Evolutionary conservation across 2,797 vertebrate species (phyloP).

Genomic region (Acrocephalus scirpaceus): DNA sequence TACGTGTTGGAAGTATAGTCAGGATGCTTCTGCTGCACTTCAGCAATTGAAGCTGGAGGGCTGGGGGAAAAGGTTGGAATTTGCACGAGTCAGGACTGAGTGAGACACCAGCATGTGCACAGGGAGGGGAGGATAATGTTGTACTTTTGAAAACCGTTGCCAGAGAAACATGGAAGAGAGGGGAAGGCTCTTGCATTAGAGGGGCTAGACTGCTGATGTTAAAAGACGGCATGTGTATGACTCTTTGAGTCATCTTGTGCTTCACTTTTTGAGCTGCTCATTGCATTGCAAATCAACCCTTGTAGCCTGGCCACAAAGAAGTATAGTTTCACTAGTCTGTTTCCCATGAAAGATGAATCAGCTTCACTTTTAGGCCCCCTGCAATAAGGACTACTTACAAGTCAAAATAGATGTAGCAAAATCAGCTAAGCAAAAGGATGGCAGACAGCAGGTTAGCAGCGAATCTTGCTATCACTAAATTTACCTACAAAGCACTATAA

Average conservation of each 20-base stretch:
- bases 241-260: not conserved
- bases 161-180: not conserved
- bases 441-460: not conserved
- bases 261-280: not conserved
- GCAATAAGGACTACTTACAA: not conserved
- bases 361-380: not conserved
- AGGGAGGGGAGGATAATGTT: not conserved
- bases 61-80: accelerated
- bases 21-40: not conserved
- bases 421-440: not conserved
- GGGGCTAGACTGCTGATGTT: not conserved
- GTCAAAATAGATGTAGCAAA: not conserved
- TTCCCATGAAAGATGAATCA: not conserved
- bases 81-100: not conserved
- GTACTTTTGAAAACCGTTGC: not conserved
- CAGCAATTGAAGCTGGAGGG: not conserved
- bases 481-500: not conserved
- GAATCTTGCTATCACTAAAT: not conserved
- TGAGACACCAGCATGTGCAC: not conserved
- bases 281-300: not conserved
- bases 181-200: not conserved
- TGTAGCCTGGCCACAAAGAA: not conserved
- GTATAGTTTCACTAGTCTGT: not conserved
- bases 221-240: not conserved
- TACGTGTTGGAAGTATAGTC: not conserved